Evolutionary conservation across 2,113 vertebrate genomes (phyloP), one percentile per base, ranked within the genome.

Genomic region (Podarcis muralis): DNA sequence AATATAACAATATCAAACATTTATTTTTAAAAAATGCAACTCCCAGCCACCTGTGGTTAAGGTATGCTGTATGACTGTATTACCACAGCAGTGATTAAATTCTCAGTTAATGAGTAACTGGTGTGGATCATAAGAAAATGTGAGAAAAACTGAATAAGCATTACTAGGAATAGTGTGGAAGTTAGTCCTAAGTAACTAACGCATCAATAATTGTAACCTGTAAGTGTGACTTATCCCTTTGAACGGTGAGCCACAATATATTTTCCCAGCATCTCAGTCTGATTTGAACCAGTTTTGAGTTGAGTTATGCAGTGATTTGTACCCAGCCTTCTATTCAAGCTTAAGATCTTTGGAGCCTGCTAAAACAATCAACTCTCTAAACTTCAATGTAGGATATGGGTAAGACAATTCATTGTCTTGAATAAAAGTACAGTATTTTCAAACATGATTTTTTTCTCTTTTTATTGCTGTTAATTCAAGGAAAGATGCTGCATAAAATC

Each of bases 401-500:
- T 74, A 76, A 12, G 37, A 66, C n/a, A 72, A 77, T 40, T 74
- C 23, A 23, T 0, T 13, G 27, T 4, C 90, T 82, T 79, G 68
- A 48, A 32, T 6, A 92, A 94, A 96, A 94, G 81, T 88, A 95
- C 93, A 89, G 87, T 57, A 90, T 90, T 90, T 84, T 40, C 85
- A 94, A 85, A 91, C 79, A 25, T 72, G 48, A 43, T 85, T 94
- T 95, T 96, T 94, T 94, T 93, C 85, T 92, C 93, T 96, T 98
- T 98, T 98, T 98, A 98, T 98, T 99, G 98, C 98, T 98, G 98
- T 98, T 98, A 98, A 98, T 98, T 97, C 97, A 98, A 97, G 97
- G 96, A 98, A 97, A 97, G 96, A 97, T 93, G 96, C 98, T 98
- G 97, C 98, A 98, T 98, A 98, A 98, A 98, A 98, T 98, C 96